Percentiles rank a stretch among this genome's conserved stretches.
Evolutionary conservation across 1,140 invertebrate species (phyloP).

Genomic region (Mizuhopecten yessoensis): DNA sequence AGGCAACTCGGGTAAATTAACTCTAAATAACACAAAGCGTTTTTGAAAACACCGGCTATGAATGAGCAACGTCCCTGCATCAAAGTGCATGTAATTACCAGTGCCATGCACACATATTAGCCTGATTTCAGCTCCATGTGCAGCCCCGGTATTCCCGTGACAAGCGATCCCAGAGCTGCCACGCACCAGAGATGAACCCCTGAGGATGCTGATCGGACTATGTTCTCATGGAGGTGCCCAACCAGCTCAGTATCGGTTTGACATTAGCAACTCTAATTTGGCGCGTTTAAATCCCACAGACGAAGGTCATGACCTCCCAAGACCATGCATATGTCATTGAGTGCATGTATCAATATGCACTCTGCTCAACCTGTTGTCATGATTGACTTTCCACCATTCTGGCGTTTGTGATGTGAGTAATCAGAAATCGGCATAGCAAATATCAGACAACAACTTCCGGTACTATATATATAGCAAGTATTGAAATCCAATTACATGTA

Average conservation of each 20-base stretch:
- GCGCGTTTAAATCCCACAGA: neutral
- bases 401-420: too few species aligned
- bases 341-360: neutral
- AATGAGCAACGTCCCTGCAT: neutral
- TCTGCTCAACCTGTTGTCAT: neutral
- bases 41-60: neutral
- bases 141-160: neutral
- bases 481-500: too few species aligned
- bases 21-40: neutral
- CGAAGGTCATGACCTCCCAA: neutral
- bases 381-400: too few species aligned
- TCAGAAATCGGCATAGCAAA: too few species aligned
- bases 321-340: neutral
- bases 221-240: neutral
- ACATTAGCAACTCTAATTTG: conserved; percentile 21
- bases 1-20: neutral
- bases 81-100: neutral
- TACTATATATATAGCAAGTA: too few species aligned
- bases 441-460: too few species aligned
- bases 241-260: neutral
- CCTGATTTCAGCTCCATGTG: neutral
- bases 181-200: neutral
- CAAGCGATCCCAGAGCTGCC: neutral
- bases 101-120: neutral
- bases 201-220: neutral